Evolutionary conservation across 2,113 vertebrate species (phyloP).

Genomic region (Uria lomvia): DNA sequence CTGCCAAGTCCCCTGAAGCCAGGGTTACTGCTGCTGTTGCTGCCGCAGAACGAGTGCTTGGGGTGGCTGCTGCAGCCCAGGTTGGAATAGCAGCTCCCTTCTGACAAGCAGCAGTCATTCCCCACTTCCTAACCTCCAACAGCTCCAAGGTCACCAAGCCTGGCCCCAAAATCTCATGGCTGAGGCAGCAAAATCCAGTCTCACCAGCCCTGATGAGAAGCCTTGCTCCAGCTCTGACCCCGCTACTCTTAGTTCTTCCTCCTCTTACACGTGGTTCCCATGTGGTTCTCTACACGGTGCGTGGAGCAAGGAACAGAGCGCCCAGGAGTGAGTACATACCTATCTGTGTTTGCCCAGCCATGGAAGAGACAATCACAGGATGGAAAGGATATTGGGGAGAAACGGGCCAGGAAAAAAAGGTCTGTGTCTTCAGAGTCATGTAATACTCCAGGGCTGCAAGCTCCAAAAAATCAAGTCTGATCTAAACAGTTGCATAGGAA

Average conservation of each 20-base stretch:
- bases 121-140: neutral
- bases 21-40: neutral
- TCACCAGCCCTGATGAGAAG: neutral
- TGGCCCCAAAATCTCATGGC: neutral
- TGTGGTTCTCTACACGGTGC: neutral
- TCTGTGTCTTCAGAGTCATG: neutral
- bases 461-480: neutral
- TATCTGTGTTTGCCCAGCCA: neutral
- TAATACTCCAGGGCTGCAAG: neutral
- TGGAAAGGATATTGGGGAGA: neutral
- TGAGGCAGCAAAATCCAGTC: neutral
- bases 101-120: neutral
- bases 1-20: neutral
- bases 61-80: neutral
- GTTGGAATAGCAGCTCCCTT: neutral
- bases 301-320: neutral
- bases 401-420: neutral
- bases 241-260: neutral
- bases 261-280: neutral
- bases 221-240: conserved; percentile 19
- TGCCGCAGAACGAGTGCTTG: neutral
- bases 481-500: neutral
- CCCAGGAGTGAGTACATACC: neutral
- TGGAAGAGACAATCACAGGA: neutral
- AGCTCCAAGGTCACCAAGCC: neutral